A percentile compares a stretch with the other conserved stretches of the same genome.
These are phyloP conservation scores for Lacerta bilineata DNA, from an alignment of 2,797 vertebrate genomes.

Conservation along the genomic window DNA sequence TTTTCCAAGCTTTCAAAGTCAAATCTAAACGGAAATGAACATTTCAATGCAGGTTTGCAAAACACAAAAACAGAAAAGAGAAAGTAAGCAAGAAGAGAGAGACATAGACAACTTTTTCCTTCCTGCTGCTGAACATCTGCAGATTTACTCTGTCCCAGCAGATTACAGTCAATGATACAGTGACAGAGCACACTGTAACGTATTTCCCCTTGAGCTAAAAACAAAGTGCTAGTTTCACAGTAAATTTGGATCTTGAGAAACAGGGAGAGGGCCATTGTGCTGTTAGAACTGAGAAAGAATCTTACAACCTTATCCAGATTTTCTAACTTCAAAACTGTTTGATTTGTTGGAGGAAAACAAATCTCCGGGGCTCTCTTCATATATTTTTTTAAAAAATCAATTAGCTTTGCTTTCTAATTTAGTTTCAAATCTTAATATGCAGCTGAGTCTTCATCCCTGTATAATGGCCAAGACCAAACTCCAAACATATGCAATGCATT, in stretches of 20 bases:
- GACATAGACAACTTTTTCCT: rapidly evolving
- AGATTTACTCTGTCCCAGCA: background rate
- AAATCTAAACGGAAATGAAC: constrained; percentile 81
- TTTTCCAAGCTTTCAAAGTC: constrained; percentile 91
- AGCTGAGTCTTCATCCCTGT: constrained; percentile 36
- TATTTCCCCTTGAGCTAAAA: constrained; percentile 11
- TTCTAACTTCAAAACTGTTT: background rate
- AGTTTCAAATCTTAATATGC: constrained; percentile 51
- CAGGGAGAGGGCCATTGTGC: background rate
- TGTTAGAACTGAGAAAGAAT: background rate
- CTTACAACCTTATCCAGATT: background rate
- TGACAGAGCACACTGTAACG: constrained; percentile 10
- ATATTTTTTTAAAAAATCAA: constrained; percentile 53
- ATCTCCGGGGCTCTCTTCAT: constrained; percentile 40
- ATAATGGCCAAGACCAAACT: constrained; percentile 43
- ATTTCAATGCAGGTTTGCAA: constrained; percentile 1
- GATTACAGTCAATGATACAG: constrained; percentile 28
- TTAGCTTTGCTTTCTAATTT: constrained; percentile 44
- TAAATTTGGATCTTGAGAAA: constrained; percentile 33
- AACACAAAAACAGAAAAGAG: background rate
- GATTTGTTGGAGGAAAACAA: constrained; percentile 7
- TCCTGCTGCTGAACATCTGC: background rate
- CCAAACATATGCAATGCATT: constrained; percentile 53
- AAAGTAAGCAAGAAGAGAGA: background rate
- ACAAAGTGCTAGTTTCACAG: constrained; percentile 5